Evolutionary conservation across 2,797 vertebrate species (phyloP), one percentile per base, ranked within the genome.

Genomic region (Nothura maculosa): DNA sequence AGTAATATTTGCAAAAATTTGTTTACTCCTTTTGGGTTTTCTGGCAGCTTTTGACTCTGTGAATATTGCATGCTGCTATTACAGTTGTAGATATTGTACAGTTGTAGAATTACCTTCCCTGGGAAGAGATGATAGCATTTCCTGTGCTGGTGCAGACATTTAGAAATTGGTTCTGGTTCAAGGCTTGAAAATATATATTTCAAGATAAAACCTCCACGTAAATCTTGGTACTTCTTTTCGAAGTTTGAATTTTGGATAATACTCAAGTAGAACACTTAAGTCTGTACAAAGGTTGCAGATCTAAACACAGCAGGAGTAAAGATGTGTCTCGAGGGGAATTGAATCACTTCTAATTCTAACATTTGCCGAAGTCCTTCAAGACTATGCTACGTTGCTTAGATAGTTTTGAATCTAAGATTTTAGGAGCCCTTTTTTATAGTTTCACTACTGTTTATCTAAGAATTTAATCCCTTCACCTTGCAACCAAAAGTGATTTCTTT

Each of bases 321-420:
- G 80, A 36, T 67, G 10, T 54, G 52, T 54, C 16, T 54, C n/a
- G 21, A 70, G 8, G 38, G 18, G 38, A 18, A 5, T 3, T 48
- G 28, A 60, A 42, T 70, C 30, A 42, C 3, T 27, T 62, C 42
- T 70, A 27, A 2, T 77, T 82, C 10, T 83, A 9, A 4, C 10
- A 22, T 72, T 80, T 89, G 19, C 25, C 28, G 28, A 43, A 58
- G 34, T 62, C 50, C n/a, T 75, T 87, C 69, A 78, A 75, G 34
- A 12, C 27, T 34, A 0, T 67, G 11, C 45, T 81, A 11, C 16
- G 61, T 0, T 57, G n/a, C 12, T 54, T 12, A 9, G 11, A 64
- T 66, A 67, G 32, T 78, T 74, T 27, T 52, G 30, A 62, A 58
- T 63, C 24, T 68, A 28, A 38, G 19, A 66, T 50, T 0, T 42